Evolutionary conservation across 2,113 vertebrate species (phyloP), one percentile per base, ranked within the genome.

Genomic region (Grantiella picta): DNA sequence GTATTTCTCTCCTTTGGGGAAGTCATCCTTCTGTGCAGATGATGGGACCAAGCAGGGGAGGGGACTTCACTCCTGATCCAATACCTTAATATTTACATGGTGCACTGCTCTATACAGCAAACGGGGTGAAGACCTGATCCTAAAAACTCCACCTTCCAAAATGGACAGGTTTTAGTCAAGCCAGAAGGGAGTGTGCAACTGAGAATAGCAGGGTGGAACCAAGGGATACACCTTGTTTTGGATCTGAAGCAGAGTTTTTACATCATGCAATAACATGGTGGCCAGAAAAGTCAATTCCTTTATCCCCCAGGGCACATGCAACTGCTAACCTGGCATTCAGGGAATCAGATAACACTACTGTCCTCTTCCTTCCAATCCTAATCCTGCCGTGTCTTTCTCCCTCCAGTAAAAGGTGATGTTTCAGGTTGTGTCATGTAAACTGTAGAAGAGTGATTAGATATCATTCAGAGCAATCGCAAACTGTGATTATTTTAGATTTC

Each of bases 401-500:
- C 70, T 69, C 31, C 50, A 53, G 3, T 73, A 54, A 90, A 77
- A 70, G 59, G 13, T 83, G 63, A 73, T 36, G 33, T 81, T 92
- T 83, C 68, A 80, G 72, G 47, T 87, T 64, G 33, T 31, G 42
- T 84, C 54, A 7, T 3, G 47, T 86, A 36, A 38, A 83, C 82
- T 92, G 90, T 77, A 66, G 54, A 45, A 80, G 70, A 82, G 59
- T 93, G 76, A 77, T 93, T 80, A 19, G 11, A 0, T 45, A 56
- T 92, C 40, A 42, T 60, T 53, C 82, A 88, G 85, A 94, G 59
- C 73, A 86, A 83, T 70, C 25, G 35, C 15, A 92, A 63, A 59
- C 72, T 92, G 57, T 91, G 81, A 69, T 87, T 68, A 27, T 86
- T 95, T 95, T 90, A 91, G 78, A 91, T 85, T 91, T 86, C 19